Percentiles rank a stretch among this genome's conserved stretches.
Evolutionary conservation across 2,113 vertebrate genomes (phyloP).

Genomic region (Bettongia penicillata): DNA sequence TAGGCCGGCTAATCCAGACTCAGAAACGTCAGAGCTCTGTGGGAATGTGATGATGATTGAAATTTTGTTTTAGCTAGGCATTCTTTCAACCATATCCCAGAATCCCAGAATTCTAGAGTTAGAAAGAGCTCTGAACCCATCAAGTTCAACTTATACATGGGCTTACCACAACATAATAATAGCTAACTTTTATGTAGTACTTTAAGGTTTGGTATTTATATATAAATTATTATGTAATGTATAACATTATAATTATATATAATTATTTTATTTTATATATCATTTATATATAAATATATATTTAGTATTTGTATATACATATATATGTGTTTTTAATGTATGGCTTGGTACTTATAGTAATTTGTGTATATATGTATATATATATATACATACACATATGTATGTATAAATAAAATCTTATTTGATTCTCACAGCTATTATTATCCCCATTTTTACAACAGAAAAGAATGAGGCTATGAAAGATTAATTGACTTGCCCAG

Average conservation of each 20-base stretch:
- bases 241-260: too few relatives aligned
- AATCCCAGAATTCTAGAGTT: not conserved
- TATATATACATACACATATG: too few relatives aligned
- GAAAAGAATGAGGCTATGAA: not conserved
- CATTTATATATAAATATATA: too few relatives aligned
- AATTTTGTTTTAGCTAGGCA: not conserved
- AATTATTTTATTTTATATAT: too few relatives aligned
- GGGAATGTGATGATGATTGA: not conserved
- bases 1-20: not conserved
- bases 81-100: not conserved
- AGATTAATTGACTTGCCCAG: not conserved
- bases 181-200: not conserved
- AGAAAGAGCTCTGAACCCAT: not conserved
- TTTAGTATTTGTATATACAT: too few relatives aligned
- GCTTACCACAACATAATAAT: not conserved
- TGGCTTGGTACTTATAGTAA: not conserved
- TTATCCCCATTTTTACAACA: not conserved
- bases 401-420: not conserved
- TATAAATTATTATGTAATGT: too few relatives aligned
- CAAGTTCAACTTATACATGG: not conserved
- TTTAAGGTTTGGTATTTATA: not conserved
- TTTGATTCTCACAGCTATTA: not conserved
- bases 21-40: not conserved
- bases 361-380: too few relatives aligned
- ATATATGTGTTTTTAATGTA: too few relatives aligned